Base-by-base conservation (phyloP, 2,888 invertebrate genomes). In the Tuberolachnus salignus region DNA sequence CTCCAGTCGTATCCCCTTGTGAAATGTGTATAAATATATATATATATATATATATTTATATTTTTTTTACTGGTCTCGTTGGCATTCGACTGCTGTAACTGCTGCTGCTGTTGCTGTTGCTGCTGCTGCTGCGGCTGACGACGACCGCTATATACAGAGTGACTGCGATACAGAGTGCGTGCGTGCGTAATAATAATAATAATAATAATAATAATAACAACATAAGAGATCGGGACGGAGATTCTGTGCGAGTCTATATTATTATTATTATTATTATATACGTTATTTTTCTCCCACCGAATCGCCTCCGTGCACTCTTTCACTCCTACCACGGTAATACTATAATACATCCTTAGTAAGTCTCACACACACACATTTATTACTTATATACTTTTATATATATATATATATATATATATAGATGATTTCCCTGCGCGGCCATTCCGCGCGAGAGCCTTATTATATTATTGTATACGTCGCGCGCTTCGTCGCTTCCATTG, bases 21-120 rank as follows among this genome's bases (percentile, higher is more conserved):
- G n/a, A n/a, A n/a, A n/a, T n/a, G n/a, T n/a, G n/a, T n/a, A n/a
- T n/a, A n/a, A n/a, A n/a, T n/a, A n/a, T n/a, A n/a, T n/a, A n/a
- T n/a, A n/a, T n/a, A n/a, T n/a, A n/a, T n/a, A n/a, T n/a, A n/a
- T n/a, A n/a, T n/a, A n/a, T n/a, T n/a, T n/a, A n/a, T n/a, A n/a
- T n/a, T n/a, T 69, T 57, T 61, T 64, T 64, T 64, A 64, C 67
- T 42, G 59, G 78, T 78, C 78, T 78, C 59, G 67, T 78, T 78
- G 78, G 78, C 69, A 78, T 78, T 78, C 78, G n/a, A 78, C 78
- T 78, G 78, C 64, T 74, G 74, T 74, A 34, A 49, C 51, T 53
- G 53, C 70, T 44, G 19, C 63, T 6, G 34, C 34, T 6, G 34
- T 34, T 4, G 34, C 6, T 34, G 34, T 34, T 34, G 34, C 34